Base-by-base conservation (phyloP, 2,888 invertebrate species). In the Entomobrya multifasciata region DNA sequence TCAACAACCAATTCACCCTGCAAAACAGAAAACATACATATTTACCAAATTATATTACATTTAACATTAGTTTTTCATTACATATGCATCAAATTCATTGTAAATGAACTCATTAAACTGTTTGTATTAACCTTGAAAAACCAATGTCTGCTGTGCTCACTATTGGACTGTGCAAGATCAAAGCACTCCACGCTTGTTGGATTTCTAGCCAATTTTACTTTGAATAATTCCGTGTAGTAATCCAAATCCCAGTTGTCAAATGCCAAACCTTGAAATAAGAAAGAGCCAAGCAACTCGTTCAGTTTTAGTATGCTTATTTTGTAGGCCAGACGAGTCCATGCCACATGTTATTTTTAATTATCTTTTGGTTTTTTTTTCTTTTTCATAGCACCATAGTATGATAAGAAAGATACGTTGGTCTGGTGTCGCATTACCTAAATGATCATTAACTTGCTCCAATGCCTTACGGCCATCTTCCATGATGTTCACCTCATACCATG, bases 131-230 rank as follows among this genome's bases (percentile, higher is more conserved):
- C 94, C 91, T 97, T 97, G 93, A 99, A 99, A 93, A 99, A 99
- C 99, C 99, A 99, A 94, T 99, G 99, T 5, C 99, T 94, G 88
- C 98, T 98, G 93, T 99, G 99, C 92, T 99, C 99, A 93, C 98
- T 98, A 92, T 99, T 99, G 41, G 98, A 98, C 93, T 99, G 99
- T 2, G 99, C 99, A 91, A 99, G 94, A 93, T 99, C 99, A 93
- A 99, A 99, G 91, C 98, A 95, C 92, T 99, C 99, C 0, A 99
- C 98, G 92, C 97, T 98, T 0, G 99, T 99, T 22, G 99, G 99
- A 93, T 99, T 97, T 80, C 98, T 94, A 91, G 96, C 95, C 25
- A 98, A 93, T 90, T 96, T 95, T 88, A 96, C 94, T 87, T 94
- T 94, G 93, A 99, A 99, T 86, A 99, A 93, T 92, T 97, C 94